Base-by-base conservation (phyloP, 1,140 invertebrate genomes). In the Akabosia matsudoensis region DNA sequence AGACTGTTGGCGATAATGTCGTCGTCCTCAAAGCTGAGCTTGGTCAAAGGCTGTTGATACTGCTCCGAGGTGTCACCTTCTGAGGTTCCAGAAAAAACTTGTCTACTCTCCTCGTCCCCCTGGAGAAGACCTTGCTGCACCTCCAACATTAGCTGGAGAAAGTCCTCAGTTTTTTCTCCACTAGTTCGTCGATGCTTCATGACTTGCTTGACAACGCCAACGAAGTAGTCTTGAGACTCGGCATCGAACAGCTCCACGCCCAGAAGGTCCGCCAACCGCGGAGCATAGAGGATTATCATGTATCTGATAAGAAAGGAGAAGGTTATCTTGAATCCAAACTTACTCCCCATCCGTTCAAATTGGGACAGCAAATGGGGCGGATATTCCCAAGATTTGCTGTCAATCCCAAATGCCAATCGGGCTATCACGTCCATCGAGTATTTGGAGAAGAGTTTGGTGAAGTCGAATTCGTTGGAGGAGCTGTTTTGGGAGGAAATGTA, bases 1-100 rank as follows among this genome's bases (percentile, higher is more conserved):
- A 18, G 85, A 84, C 85, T 84, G 80, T 88, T 86, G 4, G 85
- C 86, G 4, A 86, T 83, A 14, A 89, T 81, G 74, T 84, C 87
- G 1, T 85, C 80, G 14, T 84, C 82, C 3, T 84, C 84, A 24
- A 84, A 81, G 34, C 79, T 78, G 61, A 22, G 26, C 10, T 22
- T 14, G 10, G 13, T 64, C 24, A 64, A 24, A n/a, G 61, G 10
- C 24, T 64, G 13, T 64, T 10, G 26, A 64, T 14, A 10, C 13
- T 22, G 61, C 18, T 28, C 18, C 26, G 10, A 10, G 26, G 26
- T 52, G 13, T 52, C n/a, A 52, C 13, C 45, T 52, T 14, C 45
- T 52, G 45, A 14, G n/a, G 34, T 76, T 72, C 33, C 52, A n/a
- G 85, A 87, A 78, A 76, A 86, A 26, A 84, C 86, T 74, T 86